Conservation (phyloP, 2,888 invertebrate genomes). For the Megaustenia siamemsis region DNA sequence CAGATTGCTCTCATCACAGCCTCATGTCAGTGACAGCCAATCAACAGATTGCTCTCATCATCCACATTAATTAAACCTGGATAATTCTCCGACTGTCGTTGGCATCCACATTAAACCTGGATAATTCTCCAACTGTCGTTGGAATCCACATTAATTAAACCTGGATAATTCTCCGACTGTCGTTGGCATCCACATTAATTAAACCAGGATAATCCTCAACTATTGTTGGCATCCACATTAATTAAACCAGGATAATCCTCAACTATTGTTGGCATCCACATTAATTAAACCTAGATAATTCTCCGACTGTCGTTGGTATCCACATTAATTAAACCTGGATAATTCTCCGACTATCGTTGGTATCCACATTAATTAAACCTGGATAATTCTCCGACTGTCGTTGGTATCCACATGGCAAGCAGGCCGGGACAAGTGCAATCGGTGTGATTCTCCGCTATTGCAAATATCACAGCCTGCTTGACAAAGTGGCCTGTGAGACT, state of each 20-base stretch:
- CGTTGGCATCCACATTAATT: too few species aligned
- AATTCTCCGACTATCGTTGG: not conserved
- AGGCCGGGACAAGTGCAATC: constrained; percentile 51
- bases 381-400: not conserved
- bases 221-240: too few species aligned
- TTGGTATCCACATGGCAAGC: constrained; percentile 20
- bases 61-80: too few species aligned
- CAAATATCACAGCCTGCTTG: constrained; percentile 42
- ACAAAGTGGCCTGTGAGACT: not conserved
- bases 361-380: not conserved
- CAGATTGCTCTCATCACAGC: constrained; percentile 48
- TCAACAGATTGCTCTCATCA: too few species aligned
- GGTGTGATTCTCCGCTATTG: constrained; percentile 12
- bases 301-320: not conserved
- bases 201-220: too few species aligned
- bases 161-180: too few species aligned
- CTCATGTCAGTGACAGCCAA: constrained; percentile 36
- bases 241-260: not conserved
- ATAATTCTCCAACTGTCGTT: too few species aligned
- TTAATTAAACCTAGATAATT: not conserved
- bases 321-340: not conserved
- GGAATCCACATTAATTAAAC: too few species aligned
- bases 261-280: not conserved
- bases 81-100: too few species aligned
- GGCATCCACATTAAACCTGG: too few species aligned